Base-by-base conservation (phyloP, 2,888 invertebrate genomes). In the Dasypolia templi region DNA sequence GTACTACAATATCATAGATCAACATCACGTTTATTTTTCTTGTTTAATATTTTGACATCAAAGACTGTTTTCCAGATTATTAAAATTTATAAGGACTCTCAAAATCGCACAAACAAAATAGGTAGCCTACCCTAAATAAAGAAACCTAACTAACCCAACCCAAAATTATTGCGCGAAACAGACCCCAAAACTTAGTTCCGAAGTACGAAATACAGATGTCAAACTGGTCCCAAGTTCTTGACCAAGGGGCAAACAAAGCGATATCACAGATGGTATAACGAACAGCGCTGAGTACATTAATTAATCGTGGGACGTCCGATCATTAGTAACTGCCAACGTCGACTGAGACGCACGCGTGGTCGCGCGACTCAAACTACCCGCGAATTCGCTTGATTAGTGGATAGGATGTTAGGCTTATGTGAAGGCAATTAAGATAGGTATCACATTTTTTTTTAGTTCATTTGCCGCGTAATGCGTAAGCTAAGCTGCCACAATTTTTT, bases 271-370 rank as follows among this genome's bases (percentile, higher is more conserved):
- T 80, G 80, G 83, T 68, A 53, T 72, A 73, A 84, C 85, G 82
- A 76, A 79, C 76, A 77, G 75, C 70, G 32, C 55, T 65, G 63
- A 71, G 67, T 77, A 56, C 70, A 72, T 83, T 83, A 72, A 87
- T 87, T 86, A 84, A 87, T 87, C 79, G 75, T 63, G 53, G n/a
- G 64, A 64, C 79, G 70, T 75, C 73, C 22, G 75, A 82, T 84
- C 86, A 88, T 87, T 87, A 84, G 84, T 87, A 80, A 74, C 79
- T 88, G 86, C 72, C 88, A 75, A 22, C 22, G 53, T 19, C 66
- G 77, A 81, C 67, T 85, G 77, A 83, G 69, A 73, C 49, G 63
- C 74, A 76, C 44, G 77, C 70, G 61, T 61, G 75, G 75, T 66
- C 59, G 65, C 71, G 51, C 42, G 49, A 53, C 69, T 64, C 49